Base-by-base conservation (phyloP, 2,888 invertebrate genomes). In the Dasysyrphus tricinctus region DNA sequence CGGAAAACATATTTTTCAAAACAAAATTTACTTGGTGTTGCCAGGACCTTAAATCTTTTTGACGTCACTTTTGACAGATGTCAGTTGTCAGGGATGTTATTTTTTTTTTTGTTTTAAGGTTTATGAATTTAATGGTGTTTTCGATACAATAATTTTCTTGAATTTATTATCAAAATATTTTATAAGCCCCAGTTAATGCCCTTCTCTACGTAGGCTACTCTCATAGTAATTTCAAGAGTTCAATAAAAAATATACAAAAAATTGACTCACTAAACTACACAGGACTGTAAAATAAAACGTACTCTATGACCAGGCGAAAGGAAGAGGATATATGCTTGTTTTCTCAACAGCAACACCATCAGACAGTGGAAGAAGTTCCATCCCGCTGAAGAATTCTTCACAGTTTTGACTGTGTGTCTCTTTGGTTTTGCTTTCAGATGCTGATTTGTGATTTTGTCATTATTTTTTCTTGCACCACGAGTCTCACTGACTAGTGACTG, bases 401-500 rank as follows among this genome's bases (percentile, higher is more conserved):
- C 72, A 76, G 76, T 80, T 85, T 77, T 76, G 72, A 67, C 76
- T 80, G 69, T 77, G 56, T 76, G 76, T 73, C 76, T 84, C 47
- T 65, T 74, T 29, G 76, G 79, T 84, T 80, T 76, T 80, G 76
- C 70, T 80, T 85, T 77, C 76, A 77, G 80, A 85, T 85, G 84
- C 61, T 85, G 84, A 85, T 80, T 85, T 85, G 76, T 77, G 84
- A 85, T 85, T 85, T 85, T 85, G 84, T 85, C 84, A 85, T 85
- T 80, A 85, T 85, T 85, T 76, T 24, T 37, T 47, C 65, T 84
- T 85, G 80, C 80, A 85, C 84, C 73, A 85, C 72, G 76, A 84
- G 42, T 76, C 61, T 42, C 54, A 47, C 74, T 44, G 56, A 49
- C 12, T 24, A 56, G n/a, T n/a, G n/a, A n/a, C n/a, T n/a, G n/a